Conservation (phyloP, 1,140 invertebrate species). For the Lasioglossum albipes region DNA sequence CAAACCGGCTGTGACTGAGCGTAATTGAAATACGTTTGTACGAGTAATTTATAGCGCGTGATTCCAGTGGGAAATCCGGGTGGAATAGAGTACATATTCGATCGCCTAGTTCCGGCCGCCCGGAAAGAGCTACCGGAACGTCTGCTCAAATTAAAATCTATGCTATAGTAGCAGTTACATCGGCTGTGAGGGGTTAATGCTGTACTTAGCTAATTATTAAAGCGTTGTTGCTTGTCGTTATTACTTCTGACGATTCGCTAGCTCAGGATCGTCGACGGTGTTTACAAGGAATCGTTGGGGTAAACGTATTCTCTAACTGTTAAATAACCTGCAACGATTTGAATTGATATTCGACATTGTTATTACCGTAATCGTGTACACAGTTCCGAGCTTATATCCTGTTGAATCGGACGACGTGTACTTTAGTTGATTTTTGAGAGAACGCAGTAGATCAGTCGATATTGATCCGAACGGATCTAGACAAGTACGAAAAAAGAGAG, state of each 20-base stretch:
- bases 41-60: conserved; percentile 22
- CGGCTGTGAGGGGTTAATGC: conserved; percentile 16
- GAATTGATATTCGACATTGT: conserved; percentile 6
- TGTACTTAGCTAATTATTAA: conserved; percentile 7
- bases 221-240: conserved; percentile 20
- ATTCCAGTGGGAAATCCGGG: conserved; percentile 40
- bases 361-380: neutral
- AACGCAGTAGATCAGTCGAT: neutral
- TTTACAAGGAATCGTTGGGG: neutral
- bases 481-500: too few species aligned
- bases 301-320: neutral
- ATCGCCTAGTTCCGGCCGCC: neutral
- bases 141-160: conserved; percentile 17
- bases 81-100: conserved; percentile 28
- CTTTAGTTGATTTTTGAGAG: neutral
- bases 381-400: neutral
- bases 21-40: conserved; percentile 6
- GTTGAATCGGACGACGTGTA: neutral
- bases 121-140: neutral
- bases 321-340: neutral
- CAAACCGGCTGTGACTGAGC: conserved; percentile 19
- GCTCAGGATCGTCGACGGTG: too few species aligned
- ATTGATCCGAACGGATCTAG: neutral
- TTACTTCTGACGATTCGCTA: neutral
- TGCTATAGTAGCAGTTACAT: conserved; percentile 13